Percentiles rank a stretch among this genome's conserved stretches.
Evolutionary conservation across 1,140 invertebrate genomes (phyloP).

Genomic region (Orchestia grillus): DNA sequence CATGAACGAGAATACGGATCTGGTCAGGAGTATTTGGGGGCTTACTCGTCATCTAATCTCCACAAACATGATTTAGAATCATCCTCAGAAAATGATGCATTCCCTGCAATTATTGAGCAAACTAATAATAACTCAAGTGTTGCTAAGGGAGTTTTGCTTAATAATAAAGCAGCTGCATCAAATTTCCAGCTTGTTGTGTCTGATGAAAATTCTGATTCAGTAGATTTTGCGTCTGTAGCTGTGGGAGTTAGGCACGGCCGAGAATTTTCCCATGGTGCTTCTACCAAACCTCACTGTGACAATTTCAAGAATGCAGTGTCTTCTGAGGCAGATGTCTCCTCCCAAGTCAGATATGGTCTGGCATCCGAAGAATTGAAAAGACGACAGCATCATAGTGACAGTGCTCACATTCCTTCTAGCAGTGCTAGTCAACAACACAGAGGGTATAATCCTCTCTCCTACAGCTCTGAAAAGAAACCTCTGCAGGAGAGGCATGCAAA

Average conservation of each 20-base stretch:
- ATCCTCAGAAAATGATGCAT: neutral
- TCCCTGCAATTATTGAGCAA: neutral
- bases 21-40: neutral
- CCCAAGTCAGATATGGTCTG: neutral
- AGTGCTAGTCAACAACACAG: neutral
- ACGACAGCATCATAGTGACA: neutral
- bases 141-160: neutral
- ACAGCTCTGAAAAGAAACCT: constrained; percentile 45
- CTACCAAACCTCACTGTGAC: neutral
- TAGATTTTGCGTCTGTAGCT: neutral
- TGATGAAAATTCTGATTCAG: neutral
- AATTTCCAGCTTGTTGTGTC: neutral
- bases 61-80: neutral
- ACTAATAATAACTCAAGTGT: neutral
- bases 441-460: constrained; percentile 1
- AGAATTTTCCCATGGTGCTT: neutral
- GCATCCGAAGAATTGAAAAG: neutral
- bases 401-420: neutral
- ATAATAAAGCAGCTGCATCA: neutral
- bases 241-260: neutral
- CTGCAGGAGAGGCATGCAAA: neutral
- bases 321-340: neutral
- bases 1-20: neutral
- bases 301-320: neutral
- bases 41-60: neutral